Base-by-base conservation (phyloP, 2,797 vertebrate genomes). In the Trichosurus vulpecula region DNA sequence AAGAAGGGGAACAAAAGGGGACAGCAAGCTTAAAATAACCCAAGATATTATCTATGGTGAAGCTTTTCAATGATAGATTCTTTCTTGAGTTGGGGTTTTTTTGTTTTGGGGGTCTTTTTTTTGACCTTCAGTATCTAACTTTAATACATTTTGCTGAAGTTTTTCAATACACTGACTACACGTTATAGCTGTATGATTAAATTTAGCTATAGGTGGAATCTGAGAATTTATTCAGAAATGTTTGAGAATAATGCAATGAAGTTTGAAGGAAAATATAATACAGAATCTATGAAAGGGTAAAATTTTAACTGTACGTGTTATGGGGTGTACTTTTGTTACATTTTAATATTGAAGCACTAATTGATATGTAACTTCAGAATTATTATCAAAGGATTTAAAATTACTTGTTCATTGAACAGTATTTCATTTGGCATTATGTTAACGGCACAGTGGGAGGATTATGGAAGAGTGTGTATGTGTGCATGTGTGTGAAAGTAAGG, bases 11-110 rank as follows among this genome's bases (percentile, higher is more conserved):
- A 91, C 93, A 3, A 92, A 93, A 95, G 51, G 52, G 35, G 90
- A 90, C 54, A 53, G 81, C 74, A 81, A 58, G 96, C 93, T 95
- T 94, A 95, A 94, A 96, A 93, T 96, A 96, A 93, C 96, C 3
- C 2, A 92, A 53, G 52, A 91, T 57, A 61, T 90, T 16, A 47
- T 94, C 54, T 92, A 16, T 6, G n/a, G 87, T 54, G 14, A 95
- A 89, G 61, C 87, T 95, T n/a, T 54, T 92, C 6, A 87, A 29
- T 66, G 54, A 57, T 90, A 74, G 56, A 92, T 90, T 66, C 94
- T 66, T 90, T 31, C 35, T 6, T 30, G n/a, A n/a, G n/a, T n/a
- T n/a, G n/a, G n/a, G n/a, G n/a, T n/a, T n/a, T n/a, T 1, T 53
- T 8, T 35, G 55, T 27, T 51, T 61, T n/a, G n/a, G n/a, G n/a